Evolutionary conservation across 2,113 vertebrate species (phyloP), one percentile per base, ranked within the genome.

Genomic region (Ivindomyrus marchei): DNA sequence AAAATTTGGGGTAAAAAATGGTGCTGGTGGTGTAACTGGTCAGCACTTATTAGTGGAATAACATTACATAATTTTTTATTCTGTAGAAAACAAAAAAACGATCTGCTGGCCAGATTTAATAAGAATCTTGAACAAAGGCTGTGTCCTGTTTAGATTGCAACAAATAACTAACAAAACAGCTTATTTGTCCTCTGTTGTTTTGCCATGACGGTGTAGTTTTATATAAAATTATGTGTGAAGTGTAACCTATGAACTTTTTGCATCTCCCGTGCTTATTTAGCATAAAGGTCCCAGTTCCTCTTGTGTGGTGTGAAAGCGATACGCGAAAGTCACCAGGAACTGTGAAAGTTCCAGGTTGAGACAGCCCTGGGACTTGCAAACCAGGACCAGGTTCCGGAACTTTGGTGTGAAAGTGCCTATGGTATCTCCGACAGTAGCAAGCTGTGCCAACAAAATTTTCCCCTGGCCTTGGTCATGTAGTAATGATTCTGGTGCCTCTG

Each of bases 401-500:
- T 1, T 62, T 8, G 56, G 56, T n/a, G 56, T 62, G 8, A 62
- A n/a, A n/a, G 56, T n/a, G 7, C 56, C 24, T 62, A n/a, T 13
- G 3, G 62, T 66, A n/a, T n/a, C n/a, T 66, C n/a, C n/a, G 27
- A 62, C 56, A 62, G 56, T 10, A n/a, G 24, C 56, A 62, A 66
- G 62, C n/a, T 66, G n/a, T 27, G 62, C 62, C 62, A 66, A 66
- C 8, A 27, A 66, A 66, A 31, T 0, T 66, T 66, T 66, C 62
- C 62, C 8, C 62, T 66, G 62, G 62, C 62, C 62, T 66, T 66
- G 62, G 62, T 66, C 62, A 27, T 66, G n/a, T 27, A 27, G 62
- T 27, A 66, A 66, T 66, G n/a, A n/a, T 91, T 24, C 90, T 13
- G 92, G 89, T 91, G 88, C 91, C 53, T 31, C 85, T 36, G 85